Evolutionary conservation across 2,888 invertebrate genomes (phyloP), one percentile per base, ranked within the genome.

Genomic region (Galeopsomyia nigrocyanea): DNA sequence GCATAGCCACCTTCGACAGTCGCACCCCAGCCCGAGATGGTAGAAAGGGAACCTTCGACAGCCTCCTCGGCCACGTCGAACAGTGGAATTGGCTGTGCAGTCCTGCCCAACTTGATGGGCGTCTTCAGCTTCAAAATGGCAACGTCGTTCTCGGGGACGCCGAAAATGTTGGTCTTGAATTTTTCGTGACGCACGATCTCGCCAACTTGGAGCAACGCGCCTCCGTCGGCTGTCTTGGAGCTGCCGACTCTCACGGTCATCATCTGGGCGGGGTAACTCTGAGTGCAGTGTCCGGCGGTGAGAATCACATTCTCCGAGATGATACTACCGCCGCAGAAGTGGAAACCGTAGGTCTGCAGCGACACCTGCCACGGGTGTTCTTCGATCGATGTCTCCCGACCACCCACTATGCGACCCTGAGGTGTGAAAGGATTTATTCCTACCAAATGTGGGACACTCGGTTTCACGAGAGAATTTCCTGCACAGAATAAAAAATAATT

Each of bases 201-300:
- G 0, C 22, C 49, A 0, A 91, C 88, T 17, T 86, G 82, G 17
- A 89, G 82, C 0, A 90, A 5, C 51, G 87, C 79, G 0, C 92
- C 92, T 0, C 89, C 90, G 0, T 78, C 71, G 0, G 80, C 79
- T 19, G 84, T 88, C 39, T 85, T 87, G 0, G 90, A 88, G 3
- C 89, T 78, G 10, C 81, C 82, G 0, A 79, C 77, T 13, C 91
- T 88, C 0, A 91, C 82, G 0, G 62, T 71, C 0, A 80, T 74
- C 51, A 26, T 61, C 5, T 31, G 47, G 61, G 68, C 19, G 62
- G 71, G 64, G 75, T 80, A 68, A 64, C 87, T 87, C 22, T 79
- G 76, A 62, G 88, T 81, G 76, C 91, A 91, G 78, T 91, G 91
- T 1, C 90, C 91, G 6, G 91, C 91, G 0, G 90, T 91, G 0